Evolutionary conservation across 2,113 vertebrate species (phyloP).

Genomic region (Conger conger): DNA sequence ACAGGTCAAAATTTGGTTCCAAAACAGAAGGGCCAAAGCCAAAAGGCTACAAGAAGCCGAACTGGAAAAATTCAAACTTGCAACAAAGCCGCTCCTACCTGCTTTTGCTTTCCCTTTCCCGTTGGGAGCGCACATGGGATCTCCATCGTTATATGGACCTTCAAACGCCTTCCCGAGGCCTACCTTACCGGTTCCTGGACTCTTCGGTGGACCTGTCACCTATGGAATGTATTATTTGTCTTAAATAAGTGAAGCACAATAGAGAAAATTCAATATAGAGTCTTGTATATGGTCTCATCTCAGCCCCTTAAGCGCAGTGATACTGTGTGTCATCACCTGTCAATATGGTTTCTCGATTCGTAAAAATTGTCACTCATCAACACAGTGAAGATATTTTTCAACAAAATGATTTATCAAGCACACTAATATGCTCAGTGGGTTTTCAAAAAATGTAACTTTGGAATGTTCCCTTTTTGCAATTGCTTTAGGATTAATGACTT

Average conservation of each 20-base stretch:
- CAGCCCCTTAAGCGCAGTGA: slow-evolving; percentile 24
- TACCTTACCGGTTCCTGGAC: slow-evolving; percentile 68
- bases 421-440: neutral
- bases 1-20: slow-evolving; percentile 85
- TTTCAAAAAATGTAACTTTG: neutral
- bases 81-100: slow-evolving; percentile 74
- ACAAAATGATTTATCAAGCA: neutral
- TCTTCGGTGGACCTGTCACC: slow-evolving; percentile 73
- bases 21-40: slow-evolving; percentile 80
- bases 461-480: neutral
- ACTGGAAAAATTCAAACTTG: slow-evolving; percentile 77
- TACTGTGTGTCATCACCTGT: neutral
- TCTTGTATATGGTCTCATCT: slow-evolving; percentile 9
- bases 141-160: slow-evolving; percentile 62
- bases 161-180: slow-evolving; percentile 67
- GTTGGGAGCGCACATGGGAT: slow-evolving; percentile 65
- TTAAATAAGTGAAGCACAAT: slow-evolving; percentile 48
- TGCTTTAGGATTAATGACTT: neutral
- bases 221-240: slow-evolving; percentile 82
- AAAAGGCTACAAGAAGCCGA: slow-evolving; percentile 82
- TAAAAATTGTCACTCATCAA: neutral
- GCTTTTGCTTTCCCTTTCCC: slow-evolving; percentile 77
- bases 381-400: neutral
- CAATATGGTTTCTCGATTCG: neutral
- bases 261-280: neutral